A percentile compares a stretch with the other conserved stretches of the same genome.
Evolutionary conservation across 2,113 vertebrate genomes (phyloP).

Genomic region (Zeus faber): DNA sequence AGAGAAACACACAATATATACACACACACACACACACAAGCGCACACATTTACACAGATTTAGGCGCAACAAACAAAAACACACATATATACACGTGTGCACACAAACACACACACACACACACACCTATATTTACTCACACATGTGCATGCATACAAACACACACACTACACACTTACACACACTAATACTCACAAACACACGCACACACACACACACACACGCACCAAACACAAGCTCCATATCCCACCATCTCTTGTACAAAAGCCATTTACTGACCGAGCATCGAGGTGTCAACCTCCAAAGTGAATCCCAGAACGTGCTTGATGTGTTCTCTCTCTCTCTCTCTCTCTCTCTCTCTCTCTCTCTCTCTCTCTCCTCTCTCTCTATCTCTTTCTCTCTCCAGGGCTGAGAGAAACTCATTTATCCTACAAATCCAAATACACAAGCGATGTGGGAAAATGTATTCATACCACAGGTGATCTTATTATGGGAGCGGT

Average conservation of each 20-base stretch:
- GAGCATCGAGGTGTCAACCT: slow-evolving; percentile 68
- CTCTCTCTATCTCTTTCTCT: slow-evolving; percentile 25
- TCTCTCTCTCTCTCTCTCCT: slow-evolving; percentile 48
- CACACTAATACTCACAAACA: slow-evolving; percentile 22
- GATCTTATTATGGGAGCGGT: slow-evolving; percentile 71
- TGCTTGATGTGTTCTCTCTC: slow-evolving; percentile 73
- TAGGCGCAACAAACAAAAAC: slow-evolving; percentile 31
- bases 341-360: slow-evolving; percentile 28
- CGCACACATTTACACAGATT: slow-evolving; percentile 11
- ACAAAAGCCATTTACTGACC: slow-evolving; percentile 81
- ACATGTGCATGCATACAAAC: slow-evolving; percentile 22
- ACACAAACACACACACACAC: slow-evolving; percentile 17
- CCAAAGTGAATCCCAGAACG: slow-evolving; percentile 72
- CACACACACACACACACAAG: slow-evolving; percentile 3
- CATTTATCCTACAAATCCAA: slow-evolving; percentile 79
- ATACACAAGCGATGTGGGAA: slow-evolving; percentile 68
- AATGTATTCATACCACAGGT: slow-evolving; percentile 75
- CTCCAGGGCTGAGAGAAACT: slow-evolving; percentile 66
- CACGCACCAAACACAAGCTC: slow-evolving; percentile 42
- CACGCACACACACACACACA: slow-evolving; percentile 22
- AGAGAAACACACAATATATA: no score
- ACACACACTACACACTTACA: slow-evolving; percentile 15
- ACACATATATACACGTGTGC: slow-evolving; percentile 14
- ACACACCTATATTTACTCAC: slow-evolving; percentile 29
- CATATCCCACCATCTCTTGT: slow-evolving; percentile 51